Evolutionary conservation across 2,797 vertebrate species (phyloP).

Genomic region (Urocyon cinereoargenteus): DNA sequence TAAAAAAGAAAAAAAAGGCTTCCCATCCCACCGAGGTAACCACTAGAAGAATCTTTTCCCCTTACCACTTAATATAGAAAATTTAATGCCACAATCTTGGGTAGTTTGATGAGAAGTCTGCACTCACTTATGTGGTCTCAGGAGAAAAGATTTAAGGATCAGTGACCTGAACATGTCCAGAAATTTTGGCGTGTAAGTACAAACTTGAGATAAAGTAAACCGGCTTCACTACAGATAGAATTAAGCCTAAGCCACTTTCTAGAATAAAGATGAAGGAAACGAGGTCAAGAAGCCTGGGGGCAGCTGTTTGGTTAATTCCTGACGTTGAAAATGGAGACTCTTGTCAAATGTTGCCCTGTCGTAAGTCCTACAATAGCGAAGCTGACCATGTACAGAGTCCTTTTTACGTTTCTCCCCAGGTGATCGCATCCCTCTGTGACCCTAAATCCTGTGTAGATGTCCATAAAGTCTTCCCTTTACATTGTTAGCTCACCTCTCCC

Average conservation of each 20-base stretch:
- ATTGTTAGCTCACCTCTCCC: not conserved
- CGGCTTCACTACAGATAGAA: not conserved
- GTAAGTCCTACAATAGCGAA: not conserved
- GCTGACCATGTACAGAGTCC: not conserved
- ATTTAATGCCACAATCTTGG: not conserved
- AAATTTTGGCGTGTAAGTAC: not conserved
- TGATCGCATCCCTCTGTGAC: not conserved
- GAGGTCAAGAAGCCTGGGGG: not conserved
- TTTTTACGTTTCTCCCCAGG: not conserved
- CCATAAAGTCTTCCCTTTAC: not conserved
- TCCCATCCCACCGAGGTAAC: not conserved
- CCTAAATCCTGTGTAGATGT: not conserved
- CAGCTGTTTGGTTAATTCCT: not conserved
- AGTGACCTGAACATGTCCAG: not conserved
- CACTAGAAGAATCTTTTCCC: not conserved
- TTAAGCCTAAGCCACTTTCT: slow-evolving; percentile 2
- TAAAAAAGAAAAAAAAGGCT: not conserved
- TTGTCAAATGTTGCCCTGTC: not conserved
- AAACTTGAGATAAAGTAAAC: slow-evolving; percentile 20
- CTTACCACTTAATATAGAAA: not conserved
- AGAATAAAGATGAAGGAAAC: slow-evolving; percentile 6
- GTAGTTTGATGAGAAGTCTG: not conserved
- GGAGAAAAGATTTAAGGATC: slow-evolving; percentile 18
- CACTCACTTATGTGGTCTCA: not conserved
- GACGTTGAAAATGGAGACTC: not conserved